A percentile compares a stretch with the other conserved stretches of the same genome.
phyloP scores from a whole-genome alignment of 2,113 vertebrate genomes.

The Leuciscus idus region DNA sequence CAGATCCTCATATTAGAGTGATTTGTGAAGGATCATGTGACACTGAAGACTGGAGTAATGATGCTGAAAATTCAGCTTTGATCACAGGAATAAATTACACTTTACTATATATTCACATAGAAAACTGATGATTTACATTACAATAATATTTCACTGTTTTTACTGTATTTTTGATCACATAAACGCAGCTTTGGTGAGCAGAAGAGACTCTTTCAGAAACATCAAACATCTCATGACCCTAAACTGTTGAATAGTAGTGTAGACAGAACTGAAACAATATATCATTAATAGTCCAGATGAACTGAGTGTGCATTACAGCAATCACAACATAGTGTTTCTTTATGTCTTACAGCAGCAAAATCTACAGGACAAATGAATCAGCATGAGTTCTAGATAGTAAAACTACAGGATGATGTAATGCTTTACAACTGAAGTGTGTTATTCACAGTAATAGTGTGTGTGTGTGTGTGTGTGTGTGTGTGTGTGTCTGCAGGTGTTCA shows the following conservation, averaged over 20 bases:
- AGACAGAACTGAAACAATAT: too few relatives aligned
- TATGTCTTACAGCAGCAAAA: too few relatives aligned
- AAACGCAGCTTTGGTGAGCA: not conserved
- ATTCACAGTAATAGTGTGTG: too few relatives aligned
- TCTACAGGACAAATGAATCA: too few relatives aligned
- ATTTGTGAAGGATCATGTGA: not conserved
- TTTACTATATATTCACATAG: not conserved
- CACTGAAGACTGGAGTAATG: not conserved
- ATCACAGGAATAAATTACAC: not conserved
- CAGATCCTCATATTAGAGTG: not conserved
- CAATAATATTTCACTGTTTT: not conserved
- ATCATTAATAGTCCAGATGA: too few relatives aligned
- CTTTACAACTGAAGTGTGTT: too few relatives aligned
- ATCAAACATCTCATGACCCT: not conserved
- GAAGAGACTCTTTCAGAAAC: not conserved
- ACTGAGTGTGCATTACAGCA: too few relatives aligned
- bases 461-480: too few relatives aligned
- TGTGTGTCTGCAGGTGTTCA: too few relatives aligned
- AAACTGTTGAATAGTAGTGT: not conserved
- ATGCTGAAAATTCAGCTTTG: not conserved
- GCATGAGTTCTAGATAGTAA: too few relatives aligned
- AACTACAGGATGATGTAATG: too few relatives aligned
- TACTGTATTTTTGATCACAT: not conserved
- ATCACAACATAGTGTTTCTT: too few relatives aligned
- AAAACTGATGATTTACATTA: not conserved